Evolutionary conservation across 2,113 vertebrate species (phyloP).

Genomic region (Cephalopholis sonnerati): DNA sequence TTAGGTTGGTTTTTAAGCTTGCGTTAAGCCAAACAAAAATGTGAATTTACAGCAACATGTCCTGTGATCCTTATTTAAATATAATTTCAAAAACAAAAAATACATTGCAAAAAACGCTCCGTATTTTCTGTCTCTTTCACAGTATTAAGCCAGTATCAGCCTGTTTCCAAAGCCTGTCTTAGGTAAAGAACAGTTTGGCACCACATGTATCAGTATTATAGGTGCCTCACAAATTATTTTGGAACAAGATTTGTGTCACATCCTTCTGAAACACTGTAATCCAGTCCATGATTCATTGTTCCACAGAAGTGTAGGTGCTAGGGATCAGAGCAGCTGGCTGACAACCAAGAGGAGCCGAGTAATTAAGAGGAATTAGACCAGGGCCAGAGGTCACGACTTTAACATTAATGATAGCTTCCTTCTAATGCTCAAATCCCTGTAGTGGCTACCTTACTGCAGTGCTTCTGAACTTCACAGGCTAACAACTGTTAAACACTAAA

Average conservation of each 20-base stretch:
- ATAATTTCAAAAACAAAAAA: background rate
- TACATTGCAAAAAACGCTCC: background rate
- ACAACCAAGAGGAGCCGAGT: conserved; percentile 24
- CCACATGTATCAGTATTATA: background rate
- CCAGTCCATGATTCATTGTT: background rate
- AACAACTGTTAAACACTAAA: background rate
- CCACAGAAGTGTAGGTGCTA: conserved; percentile 13
- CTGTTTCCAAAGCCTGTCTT: conserved; percentile 1
- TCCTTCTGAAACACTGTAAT: background rate
- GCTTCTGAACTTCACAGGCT: background rate
- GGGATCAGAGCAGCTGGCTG: background rate
- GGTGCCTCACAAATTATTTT: background rate
- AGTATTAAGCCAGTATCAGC: background rate
- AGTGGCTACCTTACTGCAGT: background rate
- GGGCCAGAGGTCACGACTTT: conserved; percentile 20
- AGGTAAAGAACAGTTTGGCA: background rate
- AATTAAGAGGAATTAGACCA: conserved; percentile 47
- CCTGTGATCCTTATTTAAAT: background rate
- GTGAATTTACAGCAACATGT: background rate
- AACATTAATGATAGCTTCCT: conserved; percentile 3
- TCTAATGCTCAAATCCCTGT: background rate
- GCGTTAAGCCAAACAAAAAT: conserved; percentile 2
- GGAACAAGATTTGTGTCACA: conserved; percentile 17
- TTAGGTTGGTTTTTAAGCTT: conserved; percentile 4
- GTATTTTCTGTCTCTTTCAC: background rate